Evolutionary conservation across 2,888 invertebrate species (phyloP).

Genomic region (Platycnemis pennipes): DNA sequence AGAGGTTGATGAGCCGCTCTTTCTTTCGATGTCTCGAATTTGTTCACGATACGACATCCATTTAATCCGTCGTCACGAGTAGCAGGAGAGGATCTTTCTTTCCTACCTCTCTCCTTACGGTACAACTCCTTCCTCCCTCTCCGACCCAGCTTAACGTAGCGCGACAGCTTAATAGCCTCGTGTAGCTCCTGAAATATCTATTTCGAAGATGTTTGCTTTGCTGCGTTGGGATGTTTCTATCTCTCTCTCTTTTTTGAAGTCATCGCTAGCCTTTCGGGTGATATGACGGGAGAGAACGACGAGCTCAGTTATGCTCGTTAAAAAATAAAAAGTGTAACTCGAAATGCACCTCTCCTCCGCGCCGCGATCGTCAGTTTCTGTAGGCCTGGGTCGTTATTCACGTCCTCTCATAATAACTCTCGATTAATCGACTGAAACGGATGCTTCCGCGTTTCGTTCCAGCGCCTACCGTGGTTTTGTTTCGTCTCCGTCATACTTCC

Average conservation of each 20-base stretch:
- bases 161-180: not conserved
- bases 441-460: slow-evolving; percentile 2
- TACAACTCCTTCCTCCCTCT: not conserved
- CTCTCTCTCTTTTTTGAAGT: not conserved
- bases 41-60: not conserved
- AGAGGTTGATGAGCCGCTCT: not conserved
- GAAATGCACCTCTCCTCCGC: not conserved
- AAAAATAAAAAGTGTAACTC: not conserved
- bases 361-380: not conserved
- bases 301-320: not conserved
- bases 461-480: not conserved
- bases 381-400: not conserved
- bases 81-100: not conserved
- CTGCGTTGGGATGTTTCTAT: not conserved
- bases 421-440: not conserved
- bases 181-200: not conserved
- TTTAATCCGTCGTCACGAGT: not conserved
- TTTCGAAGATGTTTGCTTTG: not conserved
- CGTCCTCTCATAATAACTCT: not conserved
- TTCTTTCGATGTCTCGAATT: not conserved
- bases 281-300: not conserved
- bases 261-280: not conserved
- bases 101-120: not conserved
- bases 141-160: not conserved
- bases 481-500: not conserved